Evolutionary conservation across 2,113 vertebrate species (phyloP).

Genomic region (Camelus bactrianus): DNA sequence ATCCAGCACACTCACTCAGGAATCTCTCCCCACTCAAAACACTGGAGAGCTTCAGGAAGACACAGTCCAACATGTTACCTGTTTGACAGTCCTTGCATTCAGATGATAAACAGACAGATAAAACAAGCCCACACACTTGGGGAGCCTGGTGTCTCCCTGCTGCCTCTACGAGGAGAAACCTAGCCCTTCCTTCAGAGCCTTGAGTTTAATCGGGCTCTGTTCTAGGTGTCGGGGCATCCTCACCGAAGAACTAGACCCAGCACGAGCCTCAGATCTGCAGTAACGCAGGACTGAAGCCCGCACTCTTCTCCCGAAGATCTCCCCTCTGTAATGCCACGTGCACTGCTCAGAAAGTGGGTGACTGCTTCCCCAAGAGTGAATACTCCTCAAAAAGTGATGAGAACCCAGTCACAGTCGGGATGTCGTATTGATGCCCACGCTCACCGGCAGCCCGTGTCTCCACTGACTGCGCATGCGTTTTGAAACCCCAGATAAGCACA

Average conservation of each 20-base stretch:
- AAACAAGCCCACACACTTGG: no score
- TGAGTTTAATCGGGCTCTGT: no score
- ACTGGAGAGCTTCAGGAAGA: background rate
- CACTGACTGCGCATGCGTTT: no score
- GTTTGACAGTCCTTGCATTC: background rate
- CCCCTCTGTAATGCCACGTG: rapidly evolving
- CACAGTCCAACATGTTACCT: background rate
- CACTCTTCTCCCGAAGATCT: rapidly evolving
- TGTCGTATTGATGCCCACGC: rapidly evolving
- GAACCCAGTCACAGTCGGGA: background rate
- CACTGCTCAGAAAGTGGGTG: background rate
- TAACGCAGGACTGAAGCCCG: rapidly evolving
- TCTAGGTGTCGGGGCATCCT: no score
- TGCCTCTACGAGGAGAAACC: background rate
- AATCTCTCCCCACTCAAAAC: background rate
- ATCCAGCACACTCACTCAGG: background rate
- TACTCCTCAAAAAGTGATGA: background rate
- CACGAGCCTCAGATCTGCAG: background rate
- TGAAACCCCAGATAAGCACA: background rate
- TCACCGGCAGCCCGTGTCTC: background rate
- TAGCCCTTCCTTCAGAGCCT: background rate
- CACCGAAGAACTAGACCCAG: rapidly evolving
- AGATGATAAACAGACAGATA: background rate
- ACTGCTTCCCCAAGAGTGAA: background rate
- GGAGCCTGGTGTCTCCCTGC: background rate